Percentiles rank a stretch among this genome's conserved stretches.
Evolutionary conservation across 2,888 invertebrate species (phyloP).

Genomic region (Pseudococcus longispinus): DNA sequence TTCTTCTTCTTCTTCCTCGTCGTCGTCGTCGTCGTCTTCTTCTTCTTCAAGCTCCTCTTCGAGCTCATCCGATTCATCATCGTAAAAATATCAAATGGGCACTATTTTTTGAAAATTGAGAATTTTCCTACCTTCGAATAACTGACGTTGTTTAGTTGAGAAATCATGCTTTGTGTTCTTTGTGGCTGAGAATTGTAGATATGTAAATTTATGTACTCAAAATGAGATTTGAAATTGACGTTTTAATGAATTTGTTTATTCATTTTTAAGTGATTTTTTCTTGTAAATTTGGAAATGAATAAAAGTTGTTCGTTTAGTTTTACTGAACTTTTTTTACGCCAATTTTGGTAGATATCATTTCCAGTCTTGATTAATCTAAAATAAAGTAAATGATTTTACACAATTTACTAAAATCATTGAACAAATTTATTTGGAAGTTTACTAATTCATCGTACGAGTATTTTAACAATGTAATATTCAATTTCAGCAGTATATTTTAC

Average conservation of each 20-base stretch:
- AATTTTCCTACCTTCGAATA: neutral
- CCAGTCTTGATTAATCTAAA: too few relatives aligned
- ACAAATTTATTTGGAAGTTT: neutral
- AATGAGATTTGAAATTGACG: neutral
- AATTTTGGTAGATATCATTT: too few relatives aligned
- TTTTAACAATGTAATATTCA: neutral
- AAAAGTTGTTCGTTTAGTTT: neutral
- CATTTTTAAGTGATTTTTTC: neutral
- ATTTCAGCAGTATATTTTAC: neutral
- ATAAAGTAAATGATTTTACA: neutral
- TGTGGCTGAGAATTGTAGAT: neutral
- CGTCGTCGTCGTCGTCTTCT: constrained; percentile 20
- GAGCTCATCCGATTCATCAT: neutral
- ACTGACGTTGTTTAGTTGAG: neutral
- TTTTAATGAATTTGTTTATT: neutral
- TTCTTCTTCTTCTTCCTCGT: constrained; percentile 36
- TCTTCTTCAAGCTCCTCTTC: constrained; percentile 20
- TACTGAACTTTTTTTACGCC: neutral
- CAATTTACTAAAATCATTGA: neutral
- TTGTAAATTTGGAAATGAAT: neutral
- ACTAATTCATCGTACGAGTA: neutral
- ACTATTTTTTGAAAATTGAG: neutral
- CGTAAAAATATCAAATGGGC: neutral
- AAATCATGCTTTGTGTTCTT: neutral
- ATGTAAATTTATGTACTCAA: neutral